A percentile compares a stretch with the other conserved stretches of the same genome.
These are phyloP conservation scores for Rhegmatorhina hoffmannsi DNA, from an alignment of 2,113 vertebrate species.

Conservation along the genomic window DNA sequence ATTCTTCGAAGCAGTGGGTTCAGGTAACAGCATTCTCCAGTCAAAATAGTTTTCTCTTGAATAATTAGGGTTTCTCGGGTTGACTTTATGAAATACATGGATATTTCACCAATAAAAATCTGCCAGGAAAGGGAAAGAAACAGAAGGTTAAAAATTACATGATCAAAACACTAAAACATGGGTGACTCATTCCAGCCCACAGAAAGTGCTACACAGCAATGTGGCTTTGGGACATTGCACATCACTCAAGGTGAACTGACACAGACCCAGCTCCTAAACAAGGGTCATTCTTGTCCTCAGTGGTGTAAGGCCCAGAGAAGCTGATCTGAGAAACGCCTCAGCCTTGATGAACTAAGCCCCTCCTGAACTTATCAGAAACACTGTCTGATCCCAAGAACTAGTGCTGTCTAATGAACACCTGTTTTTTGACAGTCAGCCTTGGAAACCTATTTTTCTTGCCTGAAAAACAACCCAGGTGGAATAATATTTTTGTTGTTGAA, in stretches of 20 bases:
- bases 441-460: background rate
- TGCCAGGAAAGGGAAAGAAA: slow-evolving; percentile 57
- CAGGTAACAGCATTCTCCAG: slow-evolving; percentile 98
- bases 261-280: background rate
- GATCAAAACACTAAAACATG: background rate
- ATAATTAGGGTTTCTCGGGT: slow-evolving; percentile 89
- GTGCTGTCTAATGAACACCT: background rate
- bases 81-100: slow-evolving; percentile 97
- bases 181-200: background rate
- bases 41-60: slow-evolving; percentile 97
- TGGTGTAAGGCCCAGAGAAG: background rate
- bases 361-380: background rate
- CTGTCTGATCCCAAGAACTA: background rate
- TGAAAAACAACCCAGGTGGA: background rate
- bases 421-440: background rate
- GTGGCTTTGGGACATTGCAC: background rate
- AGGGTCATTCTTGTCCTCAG: background rate
- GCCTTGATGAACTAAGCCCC: background rate
- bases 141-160: slow-evolving; percentile 10
- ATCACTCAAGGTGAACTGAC: background rate
- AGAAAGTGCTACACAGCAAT: background rate
- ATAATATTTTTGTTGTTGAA: background rate
- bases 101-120: slow-evolving; percentile 97
- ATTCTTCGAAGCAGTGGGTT: slow-evolving; percentile 94
- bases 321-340: background rate